These are phyloP conservation scores for Ecliptopera silaceata DNA, from an alignment of 2,888 invertebrate genomes.

Conservation along the genomic window DNA sequence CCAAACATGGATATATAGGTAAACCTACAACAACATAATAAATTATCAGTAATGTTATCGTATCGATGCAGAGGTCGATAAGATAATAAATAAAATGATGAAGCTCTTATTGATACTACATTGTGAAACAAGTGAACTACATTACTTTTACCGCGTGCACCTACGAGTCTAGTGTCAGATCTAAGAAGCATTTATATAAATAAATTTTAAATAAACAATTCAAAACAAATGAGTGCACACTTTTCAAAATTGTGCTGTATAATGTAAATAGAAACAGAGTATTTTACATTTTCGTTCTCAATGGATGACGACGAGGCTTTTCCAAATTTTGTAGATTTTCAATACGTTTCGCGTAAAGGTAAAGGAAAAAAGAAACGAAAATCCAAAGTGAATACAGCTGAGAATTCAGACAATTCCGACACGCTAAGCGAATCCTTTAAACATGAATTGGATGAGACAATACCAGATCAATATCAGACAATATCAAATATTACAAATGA, in stretches of 20 bases:
- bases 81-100: constrained; percentile 5
- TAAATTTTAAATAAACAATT: background rate
- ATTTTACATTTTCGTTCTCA: background rate
- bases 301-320: constrained; percentile 8
- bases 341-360: constrained; percentile 16
- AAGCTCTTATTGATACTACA: constrained; percentile 9
- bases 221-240: no score
- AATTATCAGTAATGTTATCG: constrained; percentile 7
- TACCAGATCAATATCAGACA: background rate
- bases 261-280: background rate
- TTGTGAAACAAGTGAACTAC: constrained; percentile 6
- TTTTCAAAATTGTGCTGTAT: no score
- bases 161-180: background rate
- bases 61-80: constrained; percentile 10
- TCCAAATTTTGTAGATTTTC: constrained; percentile 6
- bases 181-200: no score
- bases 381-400: constrained; percentile 7
- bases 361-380: constrained; percentile 26
- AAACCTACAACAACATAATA: constrained; percentile 1
- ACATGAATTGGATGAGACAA: constrained; percentile 2
- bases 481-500: background rate
- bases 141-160: background rate
- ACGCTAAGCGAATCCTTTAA: background rate
- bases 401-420: constrained; percentile 9
- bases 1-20: background rate